phyloP scores from a whole-genome alignment of 2,797 vertebrate genomes.

The Lacerta bilineata region DNA sequence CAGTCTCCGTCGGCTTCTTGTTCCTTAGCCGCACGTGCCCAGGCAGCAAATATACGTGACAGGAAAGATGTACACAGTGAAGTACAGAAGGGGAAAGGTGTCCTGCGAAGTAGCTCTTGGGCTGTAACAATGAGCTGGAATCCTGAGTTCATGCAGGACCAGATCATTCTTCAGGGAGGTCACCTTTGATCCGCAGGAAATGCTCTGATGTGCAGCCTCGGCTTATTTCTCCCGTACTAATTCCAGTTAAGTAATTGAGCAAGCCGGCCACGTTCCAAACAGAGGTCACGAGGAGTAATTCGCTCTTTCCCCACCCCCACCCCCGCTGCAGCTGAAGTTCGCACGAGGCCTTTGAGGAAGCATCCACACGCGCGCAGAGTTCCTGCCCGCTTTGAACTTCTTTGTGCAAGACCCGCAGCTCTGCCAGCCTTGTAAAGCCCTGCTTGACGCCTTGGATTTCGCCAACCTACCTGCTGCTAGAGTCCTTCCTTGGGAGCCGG shows the following conservation, averaged over 20 bases:
- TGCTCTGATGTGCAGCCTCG: too few relatives aligned
- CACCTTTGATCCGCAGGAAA: not conserved
- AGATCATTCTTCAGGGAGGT: not conserved
- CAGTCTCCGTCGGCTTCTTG: not conserved
- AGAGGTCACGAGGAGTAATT: not conserved
- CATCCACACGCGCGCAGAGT: not conserved
- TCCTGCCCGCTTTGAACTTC: not conserved
- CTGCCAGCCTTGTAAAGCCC: not conserved
- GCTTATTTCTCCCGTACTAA: not conserved
- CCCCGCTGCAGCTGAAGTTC: not conserved
- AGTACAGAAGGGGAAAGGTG: too few relatives aligned
- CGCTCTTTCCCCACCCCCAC: too few relatives aligned
- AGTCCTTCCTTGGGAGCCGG: not conserved
- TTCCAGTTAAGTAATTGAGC: not conserved
- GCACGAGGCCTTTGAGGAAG: not conserved
- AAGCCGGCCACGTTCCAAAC: not conserved
- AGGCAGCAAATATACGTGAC: not conserved
- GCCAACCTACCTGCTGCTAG: not conserved
- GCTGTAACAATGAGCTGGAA: not conserved
- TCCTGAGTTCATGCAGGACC: not conserved
- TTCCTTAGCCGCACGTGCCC: not conserved
- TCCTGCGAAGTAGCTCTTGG: conserved; percentile 5
- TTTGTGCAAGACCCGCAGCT: not conserved
- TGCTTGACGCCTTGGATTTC: not conserved
- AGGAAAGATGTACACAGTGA: not conserved